Conservation (phyloP, 1,140 invertebrate species). For the Monomorium pharaonis region DNA sequence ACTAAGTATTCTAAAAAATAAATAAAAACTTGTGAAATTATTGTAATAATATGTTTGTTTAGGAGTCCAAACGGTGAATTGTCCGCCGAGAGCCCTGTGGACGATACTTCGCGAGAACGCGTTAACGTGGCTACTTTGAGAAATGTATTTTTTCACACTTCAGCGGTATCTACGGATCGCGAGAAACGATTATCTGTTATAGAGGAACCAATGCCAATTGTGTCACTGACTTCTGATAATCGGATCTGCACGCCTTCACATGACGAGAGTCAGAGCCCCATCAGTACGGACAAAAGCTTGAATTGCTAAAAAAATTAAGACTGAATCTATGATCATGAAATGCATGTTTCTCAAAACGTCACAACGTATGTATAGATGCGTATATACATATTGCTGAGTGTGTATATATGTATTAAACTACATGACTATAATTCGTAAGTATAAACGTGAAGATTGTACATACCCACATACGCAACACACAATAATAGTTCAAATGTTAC, state of each 20-base stretch:
- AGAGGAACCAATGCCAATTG: conserved; percentile 76
- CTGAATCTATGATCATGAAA: conserved; percentile 65
- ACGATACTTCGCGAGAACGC: conserved; percentile 75
- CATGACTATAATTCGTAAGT: conserved; percentile 50
- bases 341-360: conserved; percentile 57
- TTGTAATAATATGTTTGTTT: conserved; percentile 22
- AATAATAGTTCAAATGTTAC: conserved; percentile 25
- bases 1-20: background rate
- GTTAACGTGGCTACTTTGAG: conserved; percentile 78
- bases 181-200: conserved; percentile 82
- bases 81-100: conserved; percentile 67
- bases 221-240: conserved; percentile 54
- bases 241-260: conserved; percentile 25
- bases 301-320: conserved; percentile 64
- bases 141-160: conserved; percentile 81
- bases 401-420: conserved; percentile 73
- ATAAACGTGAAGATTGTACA: conserved; percentile 26
- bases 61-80: conserved; percentile 74
- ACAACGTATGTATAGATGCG: conserved; percentile 66
- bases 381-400: conserved; percentile 68
- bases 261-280: conserved; percentile 46
- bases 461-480: background rate
- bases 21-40: background rate
- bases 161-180: conserved; percentile 72
- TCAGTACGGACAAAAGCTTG: conserved; percentile 62